Evolutionary conservation across 2,797 vertebrate genomes (phyloP), one percentile per base, ranked within the genome.

Genomic region (Macrochelys suwanniensis): DNA sequence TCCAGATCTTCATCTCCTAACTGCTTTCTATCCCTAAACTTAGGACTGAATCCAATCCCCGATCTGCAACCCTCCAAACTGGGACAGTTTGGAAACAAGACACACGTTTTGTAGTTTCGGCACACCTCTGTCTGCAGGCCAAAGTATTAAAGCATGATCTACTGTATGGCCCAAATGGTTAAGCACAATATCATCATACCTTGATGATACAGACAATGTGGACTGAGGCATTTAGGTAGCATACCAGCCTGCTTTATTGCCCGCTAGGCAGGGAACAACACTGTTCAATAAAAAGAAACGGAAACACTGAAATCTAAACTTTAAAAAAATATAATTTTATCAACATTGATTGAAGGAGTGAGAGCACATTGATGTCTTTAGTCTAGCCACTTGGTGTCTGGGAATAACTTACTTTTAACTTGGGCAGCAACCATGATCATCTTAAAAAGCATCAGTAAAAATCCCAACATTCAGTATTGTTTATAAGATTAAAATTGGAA

Each of bases 401-500:
- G 42, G 91, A 93, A 89, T 68, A 89, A 68, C 33, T 79, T 47
- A 42, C 78, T 88, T 88, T 88, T 78, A 80, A 88, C 45, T 77
- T 11, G 51, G 65, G 56, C 80, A 68, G 57, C 68, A 68, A 59
- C 68, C 47, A 33, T 85, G 68, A 56, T 57, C 56, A 87, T 88
- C 84, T 84, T 87, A 84, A 84, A 45, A 93, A 86, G 45, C 49
- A 77, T 78, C 49, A 50, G 42, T 65, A 12, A 54, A 54, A 86
- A 82, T 45, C n/a, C 51, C 56, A 42, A 82, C 49, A 74, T 49
- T 82, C 31, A 82, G 42, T 42, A 82, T 33, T 31, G 45, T 49
- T 85, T 57, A 82, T n/a, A 71, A 85, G 79, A 89, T 76, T 59
- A 88, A 82, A 85, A 85, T 49, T 76, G 78, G 80, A 76, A 81